Evolutionary conservation across 2,797 vertebrate species (phyloP).

Genomic region (Dermochelys coriacea): DNA sequence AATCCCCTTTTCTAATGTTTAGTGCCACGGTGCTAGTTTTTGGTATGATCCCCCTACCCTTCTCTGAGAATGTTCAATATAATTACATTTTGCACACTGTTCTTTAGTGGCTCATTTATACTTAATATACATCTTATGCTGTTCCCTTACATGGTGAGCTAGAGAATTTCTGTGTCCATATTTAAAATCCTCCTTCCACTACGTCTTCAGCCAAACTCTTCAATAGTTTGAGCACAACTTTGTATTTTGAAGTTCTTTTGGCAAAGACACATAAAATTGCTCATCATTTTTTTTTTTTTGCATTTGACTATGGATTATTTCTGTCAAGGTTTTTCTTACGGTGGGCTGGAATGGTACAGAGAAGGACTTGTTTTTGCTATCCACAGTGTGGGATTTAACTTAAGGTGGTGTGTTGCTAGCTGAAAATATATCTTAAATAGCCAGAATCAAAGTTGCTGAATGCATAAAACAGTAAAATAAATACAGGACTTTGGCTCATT

Average conservation of each 20-base stretch:
- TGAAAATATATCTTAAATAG: conserved; percentile 48
- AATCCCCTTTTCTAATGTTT: neutral
- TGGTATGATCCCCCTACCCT: neutral
- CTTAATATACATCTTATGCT: neutral
- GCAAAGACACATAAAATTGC: conserved; percentile 46
- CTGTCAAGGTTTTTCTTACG: neutral
- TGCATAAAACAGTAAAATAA: conserved; percentile 64
- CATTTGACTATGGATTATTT: conserved; percentile 22
- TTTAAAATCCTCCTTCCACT: conserved; percentile 64
- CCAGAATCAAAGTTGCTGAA: conserved; percentile 54
- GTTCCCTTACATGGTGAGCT: conserved; percentile 3
- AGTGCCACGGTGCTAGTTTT: neutral
- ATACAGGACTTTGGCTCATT: conserved; percentile 54
- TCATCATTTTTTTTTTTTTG: neutral
- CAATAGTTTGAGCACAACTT: neutral
- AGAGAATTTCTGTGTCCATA: conserved; percentile 27
- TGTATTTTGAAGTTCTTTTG: neutral
- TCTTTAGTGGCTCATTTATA: neutral
- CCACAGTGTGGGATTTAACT: conserved; percentile 62
- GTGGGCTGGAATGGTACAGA: neutral
- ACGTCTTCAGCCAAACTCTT: conserved; percentile 42
- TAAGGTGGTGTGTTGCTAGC: conserved; percentile 51
- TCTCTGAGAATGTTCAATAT: neutral
- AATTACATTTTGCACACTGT: neutral
- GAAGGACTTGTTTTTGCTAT: conserved; percentile 56